Conservation (phyloP, 2,888 invertebrate species). For the Scaptomyza cyrtandrae region DNA sequence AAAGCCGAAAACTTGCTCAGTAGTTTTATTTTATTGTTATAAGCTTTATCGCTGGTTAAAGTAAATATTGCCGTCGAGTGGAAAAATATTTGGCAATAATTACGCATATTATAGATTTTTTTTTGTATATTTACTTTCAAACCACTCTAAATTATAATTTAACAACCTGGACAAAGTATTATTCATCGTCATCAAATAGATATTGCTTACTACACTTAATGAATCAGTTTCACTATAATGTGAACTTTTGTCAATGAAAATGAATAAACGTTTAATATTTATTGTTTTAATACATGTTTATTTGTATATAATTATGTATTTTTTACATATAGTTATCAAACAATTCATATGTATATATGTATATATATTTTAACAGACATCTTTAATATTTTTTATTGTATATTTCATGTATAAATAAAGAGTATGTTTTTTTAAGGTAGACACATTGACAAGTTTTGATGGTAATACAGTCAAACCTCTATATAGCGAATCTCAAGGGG, state of each 20-base stretch:
- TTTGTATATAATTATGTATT: constrained; percentile 59
- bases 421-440: constrained; percentile 36
- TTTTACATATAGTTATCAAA: constrained; percentile 42
- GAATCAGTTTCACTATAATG: not conserved
- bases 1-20: too few relatives aligned
- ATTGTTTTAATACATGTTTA: constrained; percentile 44
- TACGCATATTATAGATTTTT: too few relatives aligned
- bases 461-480: not conserved
- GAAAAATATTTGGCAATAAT: too few relatives aligned
- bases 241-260: not conserved
- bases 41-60: too few relatives aligned
- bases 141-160: not conserved
- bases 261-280: not conserved
- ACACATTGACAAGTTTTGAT: constrained; percentile 18
- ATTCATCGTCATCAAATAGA: not conserved
- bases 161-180: not conserved
- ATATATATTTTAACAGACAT: constrained; percentile 29
- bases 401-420: constrained; percentile 28
- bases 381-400: constrained; percentile 28
- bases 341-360: constrained; percentile 37
- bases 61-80: too few relatives aligned
- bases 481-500: too few relatives aligned
- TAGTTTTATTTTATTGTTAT: too few relatives aligned
- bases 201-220: too few relatives aligned
- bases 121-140: not conserved